Conservation (phyloP, 2,797 vertebrate genomes). For the Lacerta bilineata region DNA sequence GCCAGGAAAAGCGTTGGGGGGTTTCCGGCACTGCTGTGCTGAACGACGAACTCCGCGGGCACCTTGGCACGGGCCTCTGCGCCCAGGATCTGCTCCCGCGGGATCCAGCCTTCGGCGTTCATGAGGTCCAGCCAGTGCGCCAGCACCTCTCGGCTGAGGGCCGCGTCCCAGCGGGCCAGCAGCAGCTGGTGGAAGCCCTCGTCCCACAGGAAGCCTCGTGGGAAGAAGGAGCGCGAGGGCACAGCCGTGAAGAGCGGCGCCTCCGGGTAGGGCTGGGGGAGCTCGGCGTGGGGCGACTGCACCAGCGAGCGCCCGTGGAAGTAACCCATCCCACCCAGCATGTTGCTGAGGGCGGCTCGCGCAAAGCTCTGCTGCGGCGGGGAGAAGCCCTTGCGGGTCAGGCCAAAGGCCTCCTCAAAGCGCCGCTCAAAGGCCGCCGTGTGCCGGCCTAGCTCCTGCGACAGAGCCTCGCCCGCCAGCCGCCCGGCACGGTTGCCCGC, state of each 20-base stretch:
- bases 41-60: slow-evolving; percentile 91
- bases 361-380: slow-evolving; percentile 83
- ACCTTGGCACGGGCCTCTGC: slow-evolving; percentile 93
- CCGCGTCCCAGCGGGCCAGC: slow-evolving; percentile 89
- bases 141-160: slow-evolving; percentile 85
- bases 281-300: slow-evolving; percentile 82
- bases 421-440: slow-evolving; percentile 80
- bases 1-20: slow-evolving; percentile 93
- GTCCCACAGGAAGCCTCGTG: slow-evolving; percentile 96
- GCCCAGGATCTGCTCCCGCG: slow-evolving; percentile 93
- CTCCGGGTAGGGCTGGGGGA: slow-evolving; percentile 80
- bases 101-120: slow-evolving; percentile 95
- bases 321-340: slow-evolving; percentile 93
- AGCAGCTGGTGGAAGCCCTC: slow-evolving; percentile 97
- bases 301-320: slow-evolving; percentile 93
- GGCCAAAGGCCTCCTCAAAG: slow-evolving; percentile 87
- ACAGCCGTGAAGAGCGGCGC: slow-evolving; percentile 89
- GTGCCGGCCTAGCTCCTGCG: slow-evolving; percentile 81
- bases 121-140: slow-evolving; percentile 95
- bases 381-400: slow-evolving; percentile 82
- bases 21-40: slow-evolving; percentile 91
- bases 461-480: slow-evolving; percentile 83
- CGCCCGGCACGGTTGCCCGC: slow-evolving; percentile 77
- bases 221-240: slow-evolving; percentile 96
- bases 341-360: slow-evolving; percentile 90